These are phyloP conservation scores for Manis pentadactyla DNA, from an alignment of 2,797 vertebrate genomes.

Conservation along the genomic window DNA sequence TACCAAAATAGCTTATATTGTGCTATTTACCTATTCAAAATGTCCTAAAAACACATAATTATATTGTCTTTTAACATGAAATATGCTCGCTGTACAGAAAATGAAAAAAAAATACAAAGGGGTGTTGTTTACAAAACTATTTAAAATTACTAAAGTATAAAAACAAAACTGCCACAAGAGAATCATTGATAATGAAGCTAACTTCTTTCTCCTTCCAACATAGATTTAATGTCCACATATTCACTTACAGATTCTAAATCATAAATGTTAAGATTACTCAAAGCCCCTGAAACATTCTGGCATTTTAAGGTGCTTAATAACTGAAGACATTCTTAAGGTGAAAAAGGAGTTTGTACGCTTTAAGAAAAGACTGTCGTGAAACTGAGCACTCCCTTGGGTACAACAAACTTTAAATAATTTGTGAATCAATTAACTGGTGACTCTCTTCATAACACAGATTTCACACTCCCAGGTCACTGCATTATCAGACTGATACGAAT, in stretches of 20 bases:
- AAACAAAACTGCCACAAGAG: conserved; percentile 31
- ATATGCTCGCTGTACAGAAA: conserved; percentile 63
- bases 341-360: conserved; percentile 89
- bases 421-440: conserved; percentile 98
- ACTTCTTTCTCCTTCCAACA: conserved; percentile 43
- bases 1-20: conserved; percentile 41
- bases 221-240: conserved; percentile 46
- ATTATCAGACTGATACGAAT: conserved; percentile 95
- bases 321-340: conserved; percentile 88
- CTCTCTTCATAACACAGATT: conserved; percentile 95
- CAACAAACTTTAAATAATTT: conserved; percentile 99
- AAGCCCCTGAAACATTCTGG: conserved; percentile 64
- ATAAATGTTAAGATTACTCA: conserved; percentile 59
- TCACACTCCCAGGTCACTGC: conserved; percentile 94
- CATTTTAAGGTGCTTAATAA: conserved; percentile 88
- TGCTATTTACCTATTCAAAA: conserved; percentile 38
- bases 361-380: conserved; percentile 91
- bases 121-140: conserved; percentile 62
- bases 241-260: conserved; percentile 50
- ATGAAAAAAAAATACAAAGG: conserved; percentile 26
- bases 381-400: conserved; percentile 93
- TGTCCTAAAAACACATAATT: conserved; percentile 37
- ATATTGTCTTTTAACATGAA: conserved; percentile 70
- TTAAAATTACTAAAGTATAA: conserved; percentile 70
- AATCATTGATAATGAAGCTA: conserved; percentile 12